Evolutionary conservation across 1,140 invertebrate species (phyloP).

Genomic region (Manduca sexta): DNA sequence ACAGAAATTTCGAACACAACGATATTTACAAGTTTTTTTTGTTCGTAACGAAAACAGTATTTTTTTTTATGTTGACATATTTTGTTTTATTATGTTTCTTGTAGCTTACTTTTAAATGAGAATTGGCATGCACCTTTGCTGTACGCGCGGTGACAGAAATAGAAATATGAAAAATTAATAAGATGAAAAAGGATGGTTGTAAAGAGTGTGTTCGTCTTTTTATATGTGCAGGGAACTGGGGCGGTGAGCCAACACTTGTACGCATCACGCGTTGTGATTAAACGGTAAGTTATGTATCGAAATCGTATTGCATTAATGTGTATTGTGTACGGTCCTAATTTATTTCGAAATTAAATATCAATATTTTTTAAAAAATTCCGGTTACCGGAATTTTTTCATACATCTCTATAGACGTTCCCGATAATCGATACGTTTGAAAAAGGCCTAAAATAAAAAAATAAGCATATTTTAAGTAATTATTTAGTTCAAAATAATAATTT

Average conservation of each 20-base stretch:
- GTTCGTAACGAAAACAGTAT: not conserved
- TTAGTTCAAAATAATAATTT: too few relatives aligned
- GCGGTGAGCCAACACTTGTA: constrained; percentile 13
- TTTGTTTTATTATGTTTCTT: constrained; percentile 50
- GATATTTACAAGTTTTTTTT: not conserved
- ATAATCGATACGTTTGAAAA: too few relatives aligned
- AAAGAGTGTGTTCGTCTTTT: constrained; percentile 65
- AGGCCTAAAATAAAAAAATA: too few relatives aligned
- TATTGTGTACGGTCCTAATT: too few relatives aligned
- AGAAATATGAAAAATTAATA: constrained; percentile 26
- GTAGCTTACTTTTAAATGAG: constrained; percentile 56
- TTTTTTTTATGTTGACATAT: too few relatives aligned
- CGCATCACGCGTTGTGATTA: not conserved
- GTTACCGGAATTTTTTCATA: too few relatives aligned
- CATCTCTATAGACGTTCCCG: too few relatives aligned
- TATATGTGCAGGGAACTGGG: constrained; percentile 66
- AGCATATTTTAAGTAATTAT: too few relatives aligned
- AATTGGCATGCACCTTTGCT: constrained; percentile 65
- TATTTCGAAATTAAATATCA: too few relatives aligned
- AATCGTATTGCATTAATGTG: too few relatives aligned
- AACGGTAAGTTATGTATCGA: constrained; percentile 1
- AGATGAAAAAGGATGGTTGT: constrained; percentile 37
- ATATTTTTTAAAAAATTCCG: too few relatives aligned
- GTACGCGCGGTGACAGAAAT: constrained; percentile 50
- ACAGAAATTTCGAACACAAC: too few relatives aligned